Conservation (phyloP, 2,113 vertebrate species). For the Catharus minimus region DNA sequence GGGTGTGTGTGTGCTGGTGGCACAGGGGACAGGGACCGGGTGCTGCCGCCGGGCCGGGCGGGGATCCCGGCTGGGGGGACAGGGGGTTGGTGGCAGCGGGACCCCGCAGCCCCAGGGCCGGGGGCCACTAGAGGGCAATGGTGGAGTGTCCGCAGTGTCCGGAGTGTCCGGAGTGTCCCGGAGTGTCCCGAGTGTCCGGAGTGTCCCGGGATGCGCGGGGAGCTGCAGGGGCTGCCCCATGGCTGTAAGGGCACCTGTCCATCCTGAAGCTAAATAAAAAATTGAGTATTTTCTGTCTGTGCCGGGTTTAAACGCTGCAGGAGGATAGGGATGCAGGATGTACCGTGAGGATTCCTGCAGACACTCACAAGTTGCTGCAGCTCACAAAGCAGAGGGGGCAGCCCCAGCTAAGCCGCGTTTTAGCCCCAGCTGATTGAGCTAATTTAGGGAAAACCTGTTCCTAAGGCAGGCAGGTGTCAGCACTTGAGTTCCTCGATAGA, state of each 20-base stretch:
- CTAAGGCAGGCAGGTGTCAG: not conserved
- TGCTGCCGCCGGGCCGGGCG: not conserved
- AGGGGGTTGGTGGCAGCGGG: not conserved
- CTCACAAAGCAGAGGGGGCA: rapidly evolving
- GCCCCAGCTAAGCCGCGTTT: not conserved
- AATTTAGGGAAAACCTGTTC: not conserved
- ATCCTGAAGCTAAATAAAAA: not conserved
- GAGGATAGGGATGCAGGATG: no score
- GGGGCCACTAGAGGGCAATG: constrained; percentile 56
- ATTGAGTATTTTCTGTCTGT: rapidly evolving
- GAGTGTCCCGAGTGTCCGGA: no score
- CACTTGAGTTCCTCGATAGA: not conserved
- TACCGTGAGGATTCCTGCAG: rapidly evolving
- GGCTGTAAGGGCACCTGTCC: not conserved
- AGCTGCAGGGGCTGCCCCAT: rapidly evolving
- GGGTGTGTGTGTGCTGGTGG: not conserved
- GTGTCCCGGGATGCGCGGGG: not conserved
- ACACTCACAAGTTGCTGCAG: rapidly evolving
- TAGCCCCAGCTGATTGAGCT: not conserved
- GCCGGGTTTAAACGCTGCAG: not conserved
- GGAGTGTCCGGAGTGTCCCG: no score
- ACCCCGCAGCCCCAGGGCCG: not conserved
- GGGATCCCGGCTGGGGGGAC: rapidly evolving
- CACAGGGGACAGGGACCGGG: not conserved
- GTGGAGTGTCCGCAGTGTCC: not conserved